These are phyloP conservation scores for Cheiracanthium punctorium DNA, from an alignment of 2,888 invertebrate species.

Conservation along the genomic window DNA sequence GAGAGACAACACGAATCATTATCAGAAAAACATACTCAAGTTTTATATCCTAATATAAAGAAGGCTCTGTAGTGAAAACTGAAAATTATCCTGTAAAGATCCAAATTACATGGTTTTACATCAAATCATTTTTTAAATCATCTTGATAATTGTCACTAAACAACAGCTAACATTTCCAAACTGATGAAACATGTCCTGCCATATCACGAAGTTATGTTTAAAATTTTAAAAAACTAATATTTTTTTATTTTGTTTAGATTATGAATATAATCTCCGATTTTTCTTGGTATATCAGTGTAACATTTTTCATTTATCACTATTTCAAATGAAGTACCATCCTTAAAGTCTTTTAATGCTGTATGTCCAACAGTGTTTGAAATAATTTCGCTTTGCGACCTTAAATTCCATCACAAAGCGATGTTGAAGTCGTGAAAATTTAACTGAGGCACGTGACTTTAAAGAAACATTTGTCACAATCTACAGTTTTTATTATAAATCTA, in stretches of 20 bases:
- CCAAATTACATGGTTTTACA: background rate
- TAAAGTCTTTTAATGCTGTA: no score
- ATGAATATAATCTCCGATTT: no score
- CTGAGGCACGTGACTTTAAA: no score
- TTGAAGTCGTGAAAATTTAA: no score
- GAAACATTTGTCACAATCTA: no score
- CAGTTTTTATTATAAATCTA: no score
- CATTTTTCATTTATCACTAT: no score
- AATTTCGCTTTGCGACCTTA: no score
- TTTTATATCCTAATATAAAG: background rate
- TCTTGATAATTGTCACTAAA: background rate
- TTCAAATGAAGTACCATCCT: no score
- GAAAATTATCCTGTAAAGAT: background rate
- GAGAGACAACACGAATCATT: background rate
- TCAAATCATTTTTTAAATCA: background rate
- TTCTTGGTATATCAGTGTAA: no score
- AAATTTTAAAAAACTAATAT: background rate
- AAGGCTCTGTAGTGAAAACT: background rate
- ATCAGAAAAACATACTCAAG: background rate
- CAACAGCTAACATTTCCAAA: background rate
- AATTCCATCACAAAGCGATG: no score
- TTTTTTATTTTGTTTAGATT: background rate
- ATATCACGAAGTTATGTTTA: background rate
- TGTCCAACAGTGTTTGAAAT: no score
- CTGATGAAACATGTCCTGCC: background rate